These are phyloP conservation scores for Melanerpes formicivorus DNA, from an alignment of 2,113 vertebrate species.

Conservation along the genomic window DNA sequence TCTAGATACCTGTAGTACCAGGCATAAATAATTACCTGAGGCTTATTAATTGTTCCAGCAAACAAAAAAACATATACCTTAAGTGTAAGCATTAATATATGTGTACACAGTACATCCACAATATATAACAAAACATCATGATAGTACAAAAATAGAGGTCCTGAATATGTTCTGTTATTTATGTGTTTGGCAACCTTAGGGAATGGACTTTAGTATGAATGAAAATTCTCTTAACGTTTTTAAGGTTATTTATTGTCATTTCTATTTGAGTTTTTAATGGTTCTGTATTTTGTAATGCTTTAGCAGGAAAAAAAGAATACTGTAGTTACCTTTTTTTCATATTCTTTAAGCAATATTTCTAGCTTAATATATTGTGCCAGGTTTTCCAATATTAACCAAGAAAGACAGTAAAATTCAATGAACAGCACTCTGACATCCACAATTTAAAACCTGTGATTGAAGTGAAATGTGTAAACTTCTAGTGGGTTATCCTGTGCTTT, in stretches of 20 bases:
- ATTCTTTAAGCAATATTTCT: constrained; percentile 80
- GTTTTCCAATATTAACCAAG: constrained; percentile 73
- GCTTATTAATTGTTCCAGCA: constrained; percentile 78
- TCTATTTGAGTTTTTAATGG: constrained; percentile 78
- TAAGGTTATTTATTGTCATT: constrained; percentile 74
- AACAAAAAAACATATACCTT: constrained; percentile 76
- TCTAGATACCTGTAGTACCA: constrained; percentile 65
- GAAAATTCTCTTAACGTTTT: constrained; percentile 73
- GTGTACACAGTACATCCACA: constrained; percentile 69
- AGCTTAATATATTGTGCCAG: constrained; percentile 79
- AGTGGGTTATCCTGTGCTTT: constrained; percentile 78
- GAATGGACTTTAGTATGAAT: constrained; percentile 67
- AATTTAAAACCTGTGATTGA: constrained; percentile 76
- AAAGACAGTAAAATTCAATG: constrained; percentile 74
- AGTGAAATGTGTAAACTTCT: constrained; percentile 80
- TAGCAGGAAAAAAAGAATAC: constrained; percentile 77
- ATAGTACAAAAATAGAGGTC: constrained; percentile 68
- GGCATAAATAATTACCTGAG: constrained; percentile 69
- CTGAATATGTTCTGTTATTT: constrained; percentile 71
- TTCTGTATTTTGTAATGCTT: constrained; percentile 80
- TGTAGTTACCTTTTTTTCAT: constrained; percentile 76
- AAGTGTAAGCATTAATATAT: constrained; percentile 74
- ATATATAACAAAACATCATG: constrained; percentile 65
- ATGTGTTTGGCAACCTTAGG: constrained; percentile 66
- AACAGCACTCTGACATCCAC: constrained; percentile 70